Conservation (phyloP, 2,888 invertebrate genomes). For the Nineta flava region DNA sequence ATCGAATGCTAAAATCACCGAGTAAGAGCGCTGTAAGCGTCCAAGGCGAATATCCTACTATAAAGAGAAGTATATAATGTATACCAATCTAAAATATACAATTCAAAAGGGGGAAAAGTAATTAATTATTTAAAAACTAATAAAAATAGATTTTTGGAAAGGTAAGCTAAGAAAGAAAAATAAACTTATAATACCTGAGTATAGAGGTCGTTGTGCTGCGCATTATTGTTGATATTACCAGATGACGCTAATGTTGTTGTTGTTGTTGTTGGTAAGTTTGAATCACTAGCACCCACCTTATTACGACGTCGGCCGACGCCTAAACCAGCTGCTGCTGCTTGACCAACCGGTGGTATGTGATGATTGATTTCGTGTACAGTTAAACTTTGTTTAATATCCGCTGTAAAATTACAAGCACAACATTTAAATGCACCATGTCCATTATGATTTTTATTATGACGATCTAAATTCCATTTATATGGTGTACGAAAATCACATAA, state of each 20-base stretch:
- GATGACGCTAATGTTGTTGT: neutral
- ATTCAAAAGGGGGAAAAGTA: no score
- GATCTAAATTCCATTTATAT: conserved; percentile 83
- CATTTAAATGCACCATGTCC: conserved; percentile 72
- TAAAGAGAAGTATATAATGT: no score
- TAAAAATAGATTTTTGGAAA: no score
- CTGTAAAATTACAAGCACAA: conserved; percentile 76
- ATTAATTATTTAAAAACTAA: no score
- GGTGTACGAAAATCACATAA: conserved; percentile 88
- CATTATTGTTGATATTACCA: neutral
- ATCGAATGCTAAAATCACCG: no score
- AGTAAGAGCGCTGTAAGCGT: no score
- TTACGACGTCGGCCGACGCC: conserved; percentile 44
- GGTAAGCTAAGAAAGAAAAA: no score
- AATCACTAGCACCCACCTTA: conserved; percentile 57
- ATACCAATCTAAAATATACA: no score
- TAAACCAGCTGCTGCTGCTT: conserved; percentile 34
- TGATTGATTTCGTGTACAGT: conserved; percentile 87
- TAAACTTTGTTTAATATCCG: conserved; percentile 80
- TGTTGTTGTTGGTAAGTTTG: neutral
- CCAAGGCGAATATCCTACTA: no score
- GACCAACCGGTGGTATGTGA: conserved; percentile 66
- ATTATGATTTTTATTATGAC: conserved; percentile 84
- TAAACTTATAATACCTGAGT: no score
- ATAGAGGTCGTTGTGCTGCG: neutral